Percentiles rank a stretch among this genome's conserved stretches.
These are phyloP conservation scores for Galerucella nymphaeae DNA, from an alignment of 2,888 invertebrate genomes.

Conservation along the genomic window DNA sequence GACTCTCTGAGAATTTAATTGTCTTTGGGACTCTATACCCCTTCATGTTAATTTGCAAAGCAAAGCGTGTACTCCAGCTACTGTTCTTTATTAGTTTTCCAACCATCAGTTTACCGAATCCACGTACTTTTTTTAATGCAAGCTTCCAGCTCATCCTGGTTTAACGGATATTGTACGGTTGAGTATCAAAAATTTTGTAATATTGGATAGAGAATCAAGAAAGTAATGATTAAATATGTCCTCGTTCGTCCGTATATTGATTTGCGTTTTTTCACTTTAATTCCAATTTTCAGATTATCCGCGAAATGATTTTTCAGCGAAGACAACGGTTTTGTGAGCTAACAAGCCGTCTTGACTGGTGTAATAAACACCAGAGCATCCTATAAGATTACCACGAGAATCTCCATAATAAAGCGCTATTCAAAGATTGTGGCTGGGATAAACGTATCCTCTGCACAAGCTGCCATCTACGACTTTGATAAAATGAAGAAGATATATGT, in stretches of 20 bases:
- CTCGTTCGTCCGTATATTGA: not conserved
- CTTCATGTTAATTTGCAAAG: no score
- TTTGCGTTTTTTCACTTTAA: not conserved
- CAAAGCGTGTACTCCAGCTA: no score
- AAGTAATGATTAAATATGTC: not conserved
- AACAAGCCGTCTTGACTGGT: conserved; percentile 19
- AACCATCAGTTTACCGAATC: no score
- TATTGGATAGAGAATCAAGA: not conserved
- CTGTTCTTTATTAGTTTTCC: no score
- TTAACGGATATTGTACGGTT: no score
- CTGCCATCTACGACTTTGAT: conserved; percentile 7
- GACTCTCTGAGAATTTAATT: no score
- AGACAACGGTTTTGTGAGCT: conserved; percentile 7
- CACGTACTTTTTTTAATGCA: no score
- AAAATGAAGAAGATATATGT: conserved; percentile 14
- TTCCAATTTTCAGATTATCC: not conserved
- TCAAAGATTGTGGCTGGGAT: conserved; percentile 14
- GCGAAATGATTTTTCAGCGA: conserved; percentile 1
- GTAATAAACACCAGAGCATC: conserved; percentile 21
- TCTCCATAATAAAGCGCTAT: conserved; percentile 24
- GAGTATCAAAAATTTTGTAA: no score
- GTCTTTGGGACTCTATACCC: no score
- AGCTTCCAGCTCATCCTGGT: no score
- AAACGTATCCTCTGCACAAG: conserved; percentile 14
- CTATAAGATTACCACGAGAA: conserved; percentile 19